Percentiles rank a stretch among this genome's conserved stretches.
Evolutionary conservation across 2,797 vertebrate genomes (phyloP).

Genomic region (Nothura maculosa): DNA sequence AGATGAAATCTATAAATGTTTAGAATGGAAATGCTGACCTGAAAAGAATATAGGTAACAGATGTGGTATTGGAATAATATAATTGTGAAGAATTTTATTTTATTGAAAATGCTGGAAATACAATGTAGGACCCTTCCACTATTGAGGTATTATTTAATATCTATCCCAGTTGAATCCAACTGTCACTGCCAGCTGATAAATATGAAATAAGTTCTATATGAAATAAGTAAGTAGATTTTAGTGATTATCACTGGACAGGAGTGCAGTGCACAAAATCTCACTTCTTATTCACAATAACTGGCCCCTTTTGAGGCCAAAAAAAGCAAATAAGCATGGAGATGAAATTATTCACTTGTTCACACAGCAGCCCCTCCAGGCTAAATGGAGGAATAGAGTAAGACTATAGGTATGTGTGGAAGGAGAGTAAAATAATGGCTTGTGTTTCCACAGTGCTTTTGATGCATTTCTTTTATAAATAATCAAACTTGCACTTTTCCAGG

Average conservation of each 20-base stretch:
- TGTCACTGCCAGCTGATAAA: background rate
- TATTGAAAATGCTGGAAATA: background rate
- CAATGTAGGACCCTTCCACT: background rate
- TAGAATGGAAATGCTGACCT: background rate
- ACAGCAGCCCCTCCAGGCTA: background rate
- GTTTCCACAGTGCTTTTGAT: background rate
- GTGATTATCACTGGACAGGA: background rate
- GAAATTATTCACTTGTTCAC: background rate
- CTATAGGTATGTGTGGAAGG: background rate
- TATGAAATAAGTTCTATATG: background rate
- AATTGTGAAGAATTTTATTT: background rate
- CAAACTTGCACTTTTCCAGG: background rate
- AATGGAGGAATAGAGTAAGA: background rate
- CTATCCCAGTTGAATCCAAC: background rate
- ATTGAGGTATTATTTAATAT: background rate
- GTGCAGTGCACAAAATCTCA: background rate
- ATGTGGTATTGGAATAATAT: background rate
- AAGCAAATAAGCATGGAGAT: background rate
- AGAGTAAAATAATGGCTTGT: fast-evolving
- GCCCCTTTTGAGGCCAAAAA: background rate
- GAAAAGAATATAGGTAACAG: background rate
- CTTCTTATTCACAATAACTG: background rate
- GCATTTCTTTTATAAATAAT: background rate
- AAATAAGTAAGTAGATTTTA: slow-evolving; percentile 2
- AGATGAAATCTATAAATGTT: background rate